Conservation (phyloP, 2,888 invertebrate species). For the Tribolium freemani region DNA sequence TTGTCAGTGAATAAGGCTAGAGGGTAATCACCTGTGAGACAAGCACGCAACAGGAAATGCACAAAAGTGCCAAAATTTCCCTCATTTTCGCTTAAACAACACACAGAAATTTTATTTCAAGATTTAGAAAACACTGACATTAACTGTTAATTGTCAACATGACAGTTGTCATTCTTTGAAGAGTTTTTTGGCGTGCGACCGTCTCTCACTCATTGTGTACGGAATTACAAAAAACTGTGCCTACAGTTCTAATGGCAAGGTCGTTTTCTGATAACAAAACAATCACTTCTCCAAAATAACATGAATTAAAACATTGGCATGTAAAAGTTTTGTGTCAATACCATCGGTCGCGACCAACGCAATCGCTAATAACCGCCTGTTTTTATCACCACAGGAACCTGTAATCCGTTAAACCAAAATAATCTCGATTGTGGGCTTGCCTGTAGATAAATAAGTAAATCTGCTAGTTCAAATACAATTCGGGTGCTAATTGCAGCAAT, state of each 20-base stretch:
- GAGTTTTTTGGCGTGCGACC: too few species aligned
- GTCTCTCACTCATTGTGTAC: too few species aligned
- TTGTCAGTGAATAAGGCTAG: neutral
- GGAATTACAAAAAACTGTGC: too few species aligned
- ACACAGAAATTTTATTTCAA: neutral
- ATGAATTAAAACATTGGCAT: too few species aligned
- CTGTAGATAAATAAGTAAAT: neutral
- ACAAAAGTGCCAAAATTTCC: neutral
- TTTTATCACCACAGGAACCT: neutral
- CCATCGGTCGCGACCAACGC: neutral
- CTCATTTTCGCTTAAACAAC: neutral
- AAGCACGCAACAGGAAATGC: neutral
- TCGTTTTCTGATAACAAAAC: too few species aligned
- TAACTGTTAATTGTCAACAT: too few species aligned
- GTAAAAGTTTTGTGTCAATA: too few species aligned
- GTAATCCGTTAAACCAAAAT: neutral
- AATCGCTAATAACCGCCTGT: neutral
- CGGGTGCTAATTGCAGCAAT: neutral
- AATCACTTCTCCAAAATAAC: too few species aligned
- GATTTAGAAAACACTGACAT: too few species aligned
- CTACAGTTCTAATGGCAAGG: too few species aligned
- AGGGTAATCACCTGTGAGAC: neutral
- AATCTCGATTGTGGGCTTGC: neutral
- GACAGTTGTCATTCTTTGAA: too few species aligned
- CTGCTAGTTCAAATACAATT: neutral